Base-by-base conservation (phyloP, 2,113 vertebrate genomes). In the Cynocephalus volans region DNA sequence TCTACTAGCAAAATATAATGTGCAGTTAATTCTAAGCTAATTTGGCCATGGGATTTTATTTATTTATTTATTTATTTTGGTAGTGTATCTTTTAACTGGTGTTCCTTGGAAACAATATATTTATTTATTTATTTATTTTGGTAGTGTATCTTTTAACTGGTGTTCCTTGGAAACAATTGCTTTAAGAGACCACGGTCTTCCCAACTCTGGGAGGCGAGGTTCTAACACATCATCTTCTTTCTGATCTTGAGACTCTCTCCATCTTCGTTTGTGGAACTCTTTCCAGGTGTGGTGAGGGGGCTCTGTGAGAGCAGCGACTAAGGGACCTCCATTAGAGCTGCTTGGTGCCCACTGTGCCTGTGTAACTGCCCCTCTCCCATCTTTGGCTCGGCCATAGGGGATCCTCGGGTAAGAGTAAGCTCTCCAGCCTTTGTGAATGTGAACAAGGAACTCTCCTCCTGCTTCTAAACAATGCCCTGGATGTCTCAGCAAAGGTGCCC, bases 31-130 rank as follows among this genome's bases (percentile, higher is more conserved):
- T 48, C 64, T 79, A n/a, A 41, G 33, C 26, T 86, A 26, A 69
- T 62, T 33, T 24, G 21, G 21, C 26, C 15, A 3, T 11, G 17
- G 18, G 13, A 69, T 33, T 86, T 80, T 90, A 72, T 48, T 85
- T 41, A 41, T 41, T 41, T 41, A 41, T 41, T 41, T 41, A 41
- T 41, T 41, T 41, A n/a, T n/a, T 65, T 54, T 21, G 31, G 2
- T 26, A 58, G 28, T 13, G 0, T 76, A 23, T 41, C 48, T 93
- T 79, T 85, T 41, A 90, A 85, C 14, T 70, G 7, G 3, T 56
- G 31, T 50, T 85, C 36, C 56, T 93, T 82, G 79, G 70, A 79
- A 92, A 96, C 62, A 8, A 75, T 41, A n/a, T n/a, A n/a, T 86
- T 80, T 90, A 72, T 48, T 85, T 41, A 41, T 41, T 41, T 41